Percentiles rank a stretch among this genome's conserved stretches.
phyloP scores from a whole-genome alignment of 2,888 invertebrate species.

The Epsilonema sp. region DNA sequence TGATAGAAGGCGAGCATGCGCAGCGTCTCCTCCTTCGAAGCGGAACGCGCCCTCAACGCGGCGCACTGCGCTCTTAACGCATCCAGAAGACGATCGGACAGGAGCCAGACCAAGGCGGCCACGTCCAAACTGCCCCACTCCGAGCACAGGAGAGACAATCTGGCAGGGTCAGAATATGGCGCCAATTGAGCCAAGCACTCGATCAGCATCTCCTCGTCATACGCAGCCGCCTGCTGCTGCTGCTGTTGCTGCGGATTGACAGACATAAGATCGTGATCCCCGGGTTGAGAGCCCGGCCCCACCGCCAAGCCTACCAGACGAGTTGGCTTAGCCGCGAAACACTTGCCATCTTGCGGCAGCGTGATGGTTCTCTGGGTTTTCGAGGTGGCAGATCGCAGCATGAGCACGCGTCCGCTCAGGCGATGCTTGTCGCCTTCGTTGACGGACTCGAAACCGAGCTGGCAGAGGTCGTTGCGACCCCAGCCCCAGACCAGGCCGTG shows the following conservation, averaged over 20 bases:
- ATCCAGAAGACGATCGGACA: not conserved
- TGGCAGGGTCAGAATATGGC: too few species aligned
- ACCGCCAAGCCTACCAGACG: too few species aligned
- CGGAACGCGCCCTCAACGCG: not conserved
- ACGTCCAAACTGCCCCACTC: not conserved
- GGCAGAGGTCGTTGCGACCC: slow-evolving; percentile 50
- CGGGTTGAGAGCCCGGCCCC: too few species aligned
- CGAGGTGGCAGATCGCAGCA: too few species aligned
- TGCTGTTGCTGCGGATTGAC: too few species aligned
- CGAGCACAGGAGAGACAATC: too few species aligned
- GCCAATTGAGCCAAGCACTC: too few species aligned
- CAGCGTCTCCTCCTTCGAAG: not conserved
- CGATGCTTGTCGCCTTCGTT: not conserved
- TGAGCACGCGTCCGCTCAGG: slow-evolving; percentile 3
- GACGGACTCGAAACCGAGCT: slow-evolving; percentile 33
- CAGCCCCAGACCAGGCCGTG: slow-evolving; percentile 49
- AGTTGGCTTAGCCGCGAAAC: slow-evolving; percentile 2
- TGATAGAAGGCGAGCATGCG: too few species aligned
- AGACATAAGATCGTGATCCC: too few species aligned
- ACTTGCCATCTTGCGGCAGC: slow-evolving; percentile 4
- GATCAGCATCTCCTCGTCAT: too few species aligned
- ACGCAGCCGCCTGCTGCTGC: too few species aligned
- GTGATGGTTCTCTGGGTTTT: slow-evolving; percentile 4
- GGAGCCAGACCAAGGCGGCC: not conserved
- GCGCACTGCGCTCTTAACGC: not conserved